Base-by-base conservation (phyloP, 1,140 invertebrate genomes). In the Diprion similis region DNA sequence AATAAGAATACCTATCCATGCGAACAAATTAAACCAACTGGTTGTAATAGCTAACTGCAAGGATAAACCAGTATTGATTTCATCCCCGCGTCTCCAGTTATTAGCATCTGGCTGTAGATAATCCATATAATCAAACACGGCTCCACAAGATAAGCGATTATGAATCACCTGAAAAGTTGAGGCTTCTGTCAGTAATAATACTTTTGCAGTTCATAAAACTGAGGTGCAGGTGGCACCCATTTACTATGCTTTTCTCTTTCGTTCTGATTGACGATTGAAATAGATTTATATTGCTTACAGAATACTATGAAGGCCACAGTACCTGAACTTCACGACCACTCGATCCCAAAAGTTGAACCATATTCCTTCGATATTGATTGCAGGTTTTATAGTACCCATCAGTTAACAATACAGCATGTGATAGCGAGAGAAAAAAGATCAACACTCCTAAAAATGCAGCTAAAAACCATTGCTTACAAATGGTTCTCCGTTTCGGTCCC, bases 111-210 rank as follows among this genome's bases (percentile, higher is more conserved):
- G 89, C 65, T 92, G 90, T 59, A 94, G 78, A 77, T 93, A 94
- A 80, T 94, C 93, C 92, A 94, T 92, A 78, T 92, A 94, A 84
- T 94, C 93, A 65, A 91, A 91, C 66, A 94, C 89, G 0, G 92
- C 90, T 47, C 89, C 89, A 79, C 93, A 94, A 1, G 87, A 84
- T 0, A 94, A 80, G 24, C 93, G 89, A 11, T 90, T 89, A 76
- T 91, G 89, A 73, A 94, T 91, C 15, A 90, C 90, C 90, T 91
- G 81, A 4, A 85, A 84, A 48, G 78, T 75, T 73, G 46, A 72
- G 66, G 75, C 45, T 46, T 68, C 8, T 17, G 15, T 15, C 68
- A 47, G 66, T 13, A 66, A 64, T 51, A 19, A 37, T 68, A 70
- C 65, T 46, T 59, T 66, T 73, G 18, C 68, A 68, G 64, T 73